Evolutionary conservation across 2,113 vertebrate genomes (phyloP).

Genomic region (Thamnophis sirtalis): DNA sequence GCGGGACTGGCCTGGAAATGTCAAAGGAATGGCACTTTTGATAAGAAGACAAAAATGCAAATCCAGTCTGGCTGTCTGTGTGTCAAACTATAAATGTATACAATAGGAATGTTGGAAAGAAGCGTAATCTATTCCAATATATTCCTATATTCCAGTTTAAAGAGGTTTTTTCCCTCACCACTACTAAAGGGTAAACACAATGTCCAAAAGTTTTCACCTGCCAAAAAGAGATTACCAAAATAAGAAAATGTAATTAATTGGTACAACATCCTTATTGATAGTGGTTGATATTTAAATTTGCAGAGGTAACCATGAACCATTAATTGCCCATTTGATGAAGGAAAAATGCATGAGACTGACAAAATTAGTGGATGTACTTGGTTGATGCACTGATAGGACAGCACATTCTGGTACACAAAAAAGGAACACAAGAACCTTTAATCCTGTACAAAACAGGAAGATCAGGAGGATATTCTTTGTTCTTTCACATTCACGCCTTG

Average conservation of each 20-base stretch:
- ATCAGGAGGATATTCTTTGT: background rate
- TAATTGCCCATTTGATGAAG: background rate
- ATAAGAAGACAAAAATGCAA: background rate
- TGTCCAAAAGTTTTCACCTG: background rate
- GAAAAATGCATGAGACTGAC: background rate
- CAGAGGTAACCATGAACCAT: background rate
- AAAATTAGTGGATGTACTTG: background rate
- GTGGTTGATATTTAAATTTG: background rate
- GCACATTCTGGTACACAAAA: background rate
- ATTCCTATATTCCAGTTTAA: background rate
- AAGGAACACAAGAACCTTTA: background rate
- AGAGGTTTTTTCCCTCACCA: background rate
- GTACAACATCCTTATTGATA: background rate
- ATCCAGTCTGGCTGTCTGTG: background rate
- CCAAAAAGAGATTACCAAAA: background rate
- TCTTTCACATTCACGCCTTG: background rate
- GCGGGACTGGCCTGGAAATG: too few relatives aligned
- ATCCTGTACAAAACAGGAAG: background rate
- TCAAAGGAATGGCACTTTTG: too few relatives aligned
- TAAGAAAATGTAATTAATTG: background rate
- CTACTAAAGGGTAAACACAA: background rate
- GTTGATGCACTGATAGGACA: background rate
- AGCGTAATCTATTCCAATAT: background rate
- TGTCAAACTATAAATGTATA: background rate
- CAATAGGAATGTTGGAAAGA: background rate